Percentiles rank a stretch among this genome's conserved stretches.
These are phyloP conservation scores for Calephelis perditalis DNA, from an alignment of 2,888 invertebrate species.

Conservation along the genomic window DNA sequence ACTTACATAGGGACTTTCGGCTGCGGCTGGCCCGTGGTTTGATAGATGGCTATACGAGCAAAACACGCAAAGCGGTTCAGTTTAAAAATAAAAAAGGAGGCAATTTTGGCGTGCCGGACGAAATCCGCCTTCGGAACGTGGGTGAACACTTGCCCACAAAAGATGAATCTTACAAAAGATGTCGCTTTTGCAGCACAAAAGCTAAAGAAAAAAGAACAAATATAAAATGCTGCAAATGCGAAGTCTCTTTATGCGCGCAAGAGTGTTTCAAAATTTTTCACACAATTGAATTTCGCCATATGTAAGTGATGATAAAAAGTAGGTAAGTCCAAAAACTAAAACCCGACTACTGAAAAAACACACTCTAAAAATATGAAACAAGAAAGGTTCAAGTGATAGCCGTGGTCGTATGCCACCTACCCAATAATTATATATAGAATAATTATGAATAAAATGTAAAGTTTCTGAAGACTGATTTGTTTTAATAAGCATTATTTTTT, in stretches of 20 bases:
- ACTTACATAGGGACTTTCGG: constrained; percentile 28
- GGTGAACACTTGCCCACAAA: constrained; percentile 24
- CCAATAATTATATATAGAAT: no score
- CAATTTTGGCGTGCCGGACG: constrained; percentile 23
- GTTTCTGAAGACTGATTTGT: no score
- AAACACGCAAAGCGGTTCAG: constrained; percentile 16
- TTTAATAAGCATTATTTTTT: no score
- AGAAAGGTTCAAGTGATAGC: no score
- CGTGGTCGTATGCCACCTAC: no score
- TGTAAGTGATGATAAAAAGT: no score
- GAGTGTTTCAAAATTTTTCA: not conserved
- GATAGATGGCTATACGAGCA: constrained; percentile 24
- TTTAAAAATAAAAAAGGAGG: constrained; percentile 27
- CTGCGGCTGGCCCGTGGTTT: constrained; percentile 27
- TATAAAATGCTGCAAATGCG: not conserved
- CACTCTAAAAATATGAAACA: no score
- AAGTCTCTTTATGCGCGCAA: not conserved
- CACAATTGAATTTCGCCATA: no score
- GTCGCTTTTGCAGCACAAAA: constrained; percentile 21
- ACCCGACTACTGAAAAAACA: no score
- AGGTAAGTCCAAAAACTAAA: no score
- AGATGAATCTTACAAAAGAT: constrained; percentile 23
- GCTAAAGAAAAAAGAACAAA: not conserved
- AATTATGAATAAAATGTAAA: no score
- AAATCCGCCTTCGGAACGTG: constrained; percentile 23